phyloP scores from a whole-genome alignment of 2,113 vertebrate genomes.

The Neomonachus schauinslandi region DNA sequence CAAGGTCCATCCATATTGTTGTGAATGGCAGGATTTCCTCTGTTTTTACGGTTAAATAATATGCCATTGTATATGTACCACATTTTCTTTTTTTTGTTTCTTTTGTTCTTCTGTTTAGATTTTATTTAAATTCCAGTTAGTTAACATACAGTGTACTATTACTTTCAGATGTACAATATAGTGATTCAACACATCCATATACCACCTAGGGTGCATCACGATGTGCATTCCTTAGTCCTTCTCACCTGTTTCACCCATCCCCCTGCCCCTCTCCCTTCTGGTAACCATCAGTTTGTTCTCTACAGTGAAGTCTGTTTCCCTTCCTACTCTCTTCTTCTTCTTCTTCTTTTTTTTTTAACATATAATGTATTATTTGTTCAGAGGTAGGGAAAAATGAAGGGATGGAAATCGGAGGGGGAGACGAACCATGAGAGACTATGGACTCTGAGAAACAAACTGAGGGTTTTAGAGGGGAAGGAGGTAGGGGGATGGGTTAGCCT shows the following conservation, averaged over 20 bases:
- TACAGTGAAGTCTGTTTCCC: not conserved
- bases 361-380: too few relatives aligned
- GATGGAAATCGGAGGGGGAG: too few relatives aligned
- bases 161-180: not conserved
- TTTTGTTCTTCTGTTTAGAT: not conserved
- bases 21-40: not conserved
- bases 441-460: too few relatives aligned
- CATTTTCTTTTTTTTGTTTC: not conserved
- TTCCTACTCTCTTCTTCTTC: too few relatives aligned
- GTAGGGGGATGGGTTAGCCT: too few relatives aligned
- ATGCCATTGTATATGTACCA: not conserved
- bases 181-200: not conserved
- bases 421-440: too few relatives aligned
- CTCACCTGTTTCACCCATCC: not conserved
- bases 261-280: not conserved
- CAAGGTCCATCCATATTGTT: not conserved
- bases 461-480: too few relatives aligned
- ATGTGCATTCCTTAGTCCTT: not conserved
- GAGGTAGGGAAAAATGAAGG: too few relatives aligned
- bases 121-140: not conserved
- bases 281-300: not conserved
- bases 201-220: not conserved
- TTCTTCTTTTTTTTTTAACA: too few relatives aligned
- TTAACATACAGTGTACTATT: not conserved
- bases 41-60: not conserved